Percentiles rank a stretch among this genome's conserved stretches.
These are phyloP conservation scores for Burhinus bistriatus DNA, from an alignment of 2,113 vertebrate species.

Conservation along the genomic window DNA sequence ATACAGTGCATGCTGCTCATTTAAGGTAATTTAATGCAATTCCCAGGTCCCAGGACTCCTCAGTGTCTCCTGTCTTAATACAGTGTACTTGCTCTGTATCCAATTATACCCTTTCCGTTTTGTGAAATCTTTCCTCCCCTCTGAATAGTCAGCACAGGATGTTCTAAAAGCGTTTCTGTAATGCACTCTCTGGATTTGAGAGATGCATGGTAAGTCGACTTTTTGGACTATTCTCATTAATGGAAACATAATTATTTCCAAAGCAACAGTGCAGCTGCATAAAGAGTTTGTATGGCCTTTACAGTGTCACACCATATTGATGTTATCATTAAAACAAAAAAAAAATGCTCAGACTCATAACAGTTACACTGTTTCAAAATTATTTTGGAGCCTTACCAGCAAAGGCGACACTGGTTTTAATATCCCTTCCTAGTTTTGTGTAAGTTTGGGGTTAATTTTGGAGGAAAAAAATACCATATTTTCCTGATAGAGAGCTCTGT, in stretches of 20 bases:
- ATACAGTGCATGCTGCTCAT: neutral
- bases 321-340: neutral
- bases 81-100: neutral
- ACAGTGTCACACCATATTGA: neutral
- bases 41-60: neutral
- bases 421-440: neutral
- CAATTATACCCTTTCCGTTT: slow-evolving; percentile 46
- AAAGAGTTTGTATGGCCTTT: neutral
- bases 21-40: slow-evolving; percentile 5
- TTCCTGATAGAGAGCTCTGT: neutral
- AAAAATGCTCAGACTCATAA: neutral
- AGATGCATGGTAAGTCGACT: neutral
- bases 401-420: neutral
- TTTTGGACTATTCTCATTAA: slow-evolving; percentile 45
- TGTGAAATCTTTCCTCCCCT: neutral
- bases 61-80: neutral
- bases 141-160: neutral
- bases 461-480: neutral
- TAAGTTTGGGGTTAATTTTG: neutral
- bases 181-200: slow-evolving; percentile 35
- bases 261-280: neutral
- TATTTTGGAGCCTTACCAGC: neutral
- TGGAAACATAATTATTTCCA: slow-evolving; percentile 58
- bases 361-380: neutral
- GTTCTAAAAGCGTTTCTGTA: slow-evolving; percentile 17